A percentile compares a stretch with the other conserved stretches of the same genome.
These are phyloP conservation scores for Phortica magna DNA, from an alignment of 2,888 invertebrate species.

Conservation along the genomic window DNA sequence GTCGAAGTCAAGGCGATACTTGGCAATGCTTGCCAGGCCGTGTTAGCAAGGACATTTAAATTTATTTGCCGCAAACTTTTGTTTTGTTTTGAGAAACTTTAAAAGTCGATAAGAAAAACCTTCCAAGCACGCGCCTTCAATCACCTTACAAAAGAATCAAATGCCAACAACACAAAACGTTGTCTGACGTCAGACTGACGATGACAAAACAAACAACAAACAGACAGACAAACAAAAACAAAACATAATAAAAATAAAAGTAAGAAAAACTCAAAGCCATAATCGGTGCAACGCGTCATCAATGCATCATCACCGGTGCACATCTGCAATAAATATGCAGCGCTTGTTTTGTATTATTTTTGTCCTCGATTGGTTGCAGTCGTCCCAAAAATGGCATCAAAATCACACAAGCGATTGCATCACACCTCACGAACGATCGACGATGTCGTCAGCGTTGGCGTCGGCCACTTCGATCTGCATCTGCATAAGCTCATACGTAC, in stretches of 20 bases:
- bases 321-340: conserved; percentile 4
- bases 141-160: not conserved
- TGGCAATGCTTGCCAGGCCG: conserved; percentile 8
- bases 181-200: conserved; percentile 19
- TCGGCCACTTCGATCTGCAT: conserved; percentile 2
- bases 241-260: not conserved
- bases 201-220: not conserved
- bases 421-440: conserved; percentile 42
- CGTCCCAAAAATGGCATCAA: conserved; percentile 26
- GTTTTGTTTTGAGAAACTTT: not conserved
- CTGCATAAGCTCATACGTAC: conserved; percentile 36
- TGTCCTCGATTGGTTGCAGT: conserved; percentile 4
- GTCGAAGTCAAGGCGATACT: conserved; percentile 24
- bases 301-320: conserved; percentile 11
- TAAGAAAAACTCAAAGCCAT: not conserved
- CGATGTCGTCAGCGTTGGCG: conserved; percentile 8
- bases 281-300: conserved; percentile 13
- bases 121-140: not conserved
- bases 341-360: not conserved
- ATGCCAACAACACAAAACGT: not conserved
- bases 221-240: not conserved
- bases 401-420: conserved; percentile 56
- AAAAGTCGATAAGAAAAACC: conserved; percentile 25
- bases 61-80: conserved; percentile 24
- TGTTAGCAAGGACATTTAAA: conserved; percentile 31